A percentile compares a stretch with the other conserved stretches of the same genome.
These are phyloP conservation scores for Clepsis dumicolana DNA, from an alignment of 2,888 invertebrate genomes.

Conservation along the genomic window DNA sequence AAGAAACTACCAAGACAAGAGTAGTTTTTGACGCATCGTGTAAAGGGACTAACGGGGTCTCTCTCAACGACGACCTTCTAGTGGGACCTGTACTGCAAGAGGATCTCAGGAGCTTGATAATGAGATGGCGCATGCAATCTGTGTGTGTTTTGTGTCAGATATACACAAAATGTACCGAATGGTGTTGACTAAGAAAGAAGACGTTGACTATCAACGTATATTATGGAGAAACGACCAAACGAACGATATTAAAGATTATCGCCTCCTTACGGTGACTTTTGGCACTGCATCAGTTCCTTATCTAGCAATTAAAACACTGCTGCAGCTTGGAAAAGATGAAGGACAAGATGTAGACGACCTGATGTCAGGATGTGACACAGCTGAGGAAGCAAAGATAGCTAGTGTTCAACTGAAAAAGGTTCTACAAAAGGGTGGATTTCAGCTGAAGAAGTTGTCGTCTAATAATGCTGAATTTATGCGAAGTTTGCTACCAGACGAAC, in stretches of 20 bases:
- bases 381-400: too few species aligned
- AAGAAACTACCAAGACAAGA: too few species aligned
- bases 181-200: conserved; percentile 46
- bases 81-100: conserved; percentile 50
- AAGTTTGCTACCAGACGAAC: conserved; percentile 18
- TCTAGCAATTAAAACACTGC: conserved; percentile 38
- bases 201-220: too few species aligned
- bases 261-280: conserved; percentile 21
- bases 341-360: conserved; percentile 4
- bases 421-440: conserved; percentile 12
- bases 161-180: conserved; percentile 54
- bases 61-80: conserved; percentile 50
- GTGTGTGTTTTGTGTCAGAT: conserved; percentile 49
- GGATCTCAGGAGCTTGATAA: conserved; percentile 50
- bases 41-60: conserved; percentile 32
- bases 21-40: too few species aligned
- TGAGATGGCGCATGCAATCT: conserved; percentile 50
- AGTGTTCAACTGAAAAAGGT: too few species aligned
- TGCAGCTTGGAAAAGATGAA: conserved; percentile 30
- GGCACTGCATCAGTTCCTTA: conserved; percentile 40
- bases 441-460: conserved; percentile 16
- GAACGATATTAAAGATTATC: conserved; percentile 19
- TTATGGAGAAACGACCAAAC: conserved; percentile 41
- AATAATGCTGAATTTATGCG: conserved; percentile 20
- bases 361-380: conserved; percentile 21